phyloP scores from a whole-genome alignment of 2,797 vertebrate species.

The Epinephelus malabaricus region DNA sequence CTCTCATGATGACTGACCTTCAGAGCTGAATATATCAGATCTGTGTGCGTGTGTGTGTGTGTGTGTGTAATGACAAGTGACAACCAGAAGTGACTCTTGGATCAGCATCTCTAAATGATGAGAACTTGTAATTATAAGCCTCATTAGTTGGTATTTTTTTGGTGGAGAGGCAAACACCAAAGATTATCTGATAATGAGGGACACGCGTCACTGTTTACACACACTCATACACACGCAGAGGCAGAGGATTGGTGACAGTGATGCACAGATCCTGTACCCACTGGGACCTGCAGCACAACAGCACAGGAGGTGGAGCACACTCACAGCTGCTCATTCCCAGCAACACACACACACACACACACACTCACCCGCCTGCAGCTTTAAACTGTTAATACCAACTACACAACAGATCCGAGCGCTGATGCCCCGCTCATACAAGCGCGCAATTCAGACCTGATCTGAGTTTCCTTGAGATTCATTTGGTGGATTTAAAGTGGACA shows the following conservation, averaged over 20 bases:
- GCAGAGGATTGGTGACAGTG: too few species aligned
- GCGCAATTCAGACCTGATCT: conserved; percentile 1
- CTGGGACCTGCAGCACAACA: conserved; percentile 36
- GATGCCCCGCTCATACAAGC: conserved; percentile 4
- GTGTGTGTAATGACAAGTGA: conserved; percentile 26
- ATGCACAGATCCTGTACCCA: conserved; percentile 35
- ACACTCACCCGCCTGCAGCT: neutral
- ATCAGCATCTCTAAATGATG: conserved; percentile 17
- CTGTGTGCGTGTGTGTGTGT: conserved; percentile 12
- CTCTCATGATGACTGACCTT: conserved; percentile 71
- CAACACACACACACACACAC: neutral
- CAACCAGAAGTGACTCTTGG: conserved; percentile 17
- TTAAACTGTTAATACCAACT: conserved; percentile 8
- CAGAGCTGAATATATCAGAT: conserved; percentile 32
- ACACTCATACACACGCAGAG: conserved; percentile 8
- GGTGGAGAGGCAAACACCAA: neutral
- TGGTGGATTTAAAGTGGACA: conserved; percentile 36
- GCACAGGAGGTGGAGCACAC: conserved; percentile 33
- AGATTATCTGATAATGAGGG: conserved; percentile 1
- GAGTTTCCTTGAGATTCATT: conserved; percentile 50
- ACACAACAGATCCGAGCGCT: neutral
- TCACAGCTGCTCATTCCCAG: conserved; percentile 38
- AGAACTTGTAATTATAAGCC: neutral
- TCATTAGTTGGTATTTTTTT: conserved; percentile 18
- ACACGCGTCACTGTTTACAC: conserved; percentile 19